Evolutionary conservation across 2,113 vertebrate genomes (phyloP), one percentile per base, ranked within the genome.

Genomic region (Malurus alboscapulatus): DNA sequence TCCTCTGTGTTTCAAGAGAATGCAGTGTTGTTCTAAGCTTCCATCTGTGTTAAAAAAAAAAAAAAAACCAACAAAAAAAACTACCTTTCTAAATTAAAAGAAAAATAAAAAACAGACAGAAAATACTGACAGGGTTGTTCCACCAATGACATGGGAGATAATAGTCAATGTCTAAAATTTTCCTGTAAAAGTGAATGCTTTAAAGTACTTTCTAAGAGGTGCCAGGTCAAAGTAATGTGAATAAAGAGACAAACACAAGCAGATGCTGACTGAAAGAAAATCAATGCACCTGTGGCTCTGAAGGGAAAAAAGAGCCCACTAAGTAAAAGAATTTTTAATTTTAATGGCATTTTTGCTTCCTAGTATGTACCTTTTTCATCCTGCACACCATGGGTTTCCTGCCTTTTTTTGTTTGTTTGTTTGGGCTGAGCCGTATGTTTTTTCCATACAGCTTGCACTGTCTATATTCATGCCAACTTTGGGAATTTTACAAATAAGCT

Each of bases 241-340:
- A 92, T 82, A 92, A 92, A 50, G 59, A 92, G 48, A 83, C 55
- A 91, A 94, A 94, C 66, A 30, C 82, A 89, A 91, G 68, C 30
- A 92, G 82, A 94, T 53, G 19, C 54, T 44, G 57, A 82, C 67
- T 69, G 67, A 92, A 94, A 89, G 84, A 85, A 96, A 94, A 94
- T 92, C 88, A 88, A 90, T 92, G 54, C 42, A 93, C 66, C 30
- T 90, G 55, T 51, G 29, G 51, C 58, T 85, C 44, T 14, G 30
- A 12, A 8, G 4, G 59, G 0, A 0, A 1, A 42, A 14, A 82
- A 32, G 8, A 73, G 4, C 9, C 34, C 27, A 75, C 12, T 47
- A 50, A 81, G 8, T 48, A 57, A 71, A 58, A 34, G 7, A 73
- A 74, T 63, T 80, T 73, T 62, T 62, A n/a, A 65, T 85, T 94